Base-by-base conservation (phyloP, 23 tunicate species). In the Corella eumyota region DNA sequence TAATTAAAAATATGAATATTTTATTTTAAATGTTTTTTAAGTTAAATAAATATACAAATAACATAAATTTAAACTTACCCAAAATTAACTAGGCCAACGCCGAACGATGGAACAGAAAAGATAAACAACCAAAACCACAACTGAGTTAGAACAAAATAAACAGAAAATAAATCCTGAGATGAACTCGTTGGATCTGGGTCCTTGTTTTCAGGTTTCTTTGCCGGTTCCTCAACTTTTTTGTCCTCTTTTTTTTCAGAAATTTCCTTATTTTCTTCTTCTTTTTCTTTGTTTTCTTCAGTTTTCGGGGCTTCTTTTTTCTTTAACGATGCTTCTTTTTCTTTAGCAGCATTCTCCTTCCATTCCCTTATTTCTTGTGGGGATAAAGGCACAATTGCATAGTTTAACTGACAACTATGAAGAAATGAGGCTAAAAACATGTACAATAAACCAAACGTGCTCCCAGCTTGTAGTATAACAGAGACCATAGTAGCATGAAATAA, bases 51-150 rank as follows among this genome's bases (percentile, higher is more conserved):
- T 60, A 31, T 13, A 60, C 46, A 1, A 31, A 60, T 29, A 33
- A 33, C 45, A 33, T 20, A 45, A 45, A 45, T 33, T 22, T 15
- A 6, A 25, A 6, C 22, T 23, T 19, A 63, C 68, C 68, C 45
- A 4, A 63, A 63, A 25, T 63, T 45, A 15, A 29, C 26, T 30
- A 63, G 2, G 13, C 40, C 30, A 23, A 54, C 58, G 3, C 30
- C 67, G 26, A 71, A 27, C 20, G 77, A 59, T 3, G 77, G 77
- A 2, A 73, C 20, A 3, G 79, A 45, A 33, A 65, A 65, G 11
- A 77, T 62, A 22, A 77, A 61, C 15, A 77, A 65, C 85, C 85
- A 77, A 34, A 68, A 32, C 69, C 67, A 69, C 36, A 77, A 20
- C 30, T 60, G 75, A 32, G 54, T 30, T 1, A 61, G 31, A 22